Base-by-base conservation (phyloP, 2,113 vertebrate species). In the Cyprinus carpio region DNA sequence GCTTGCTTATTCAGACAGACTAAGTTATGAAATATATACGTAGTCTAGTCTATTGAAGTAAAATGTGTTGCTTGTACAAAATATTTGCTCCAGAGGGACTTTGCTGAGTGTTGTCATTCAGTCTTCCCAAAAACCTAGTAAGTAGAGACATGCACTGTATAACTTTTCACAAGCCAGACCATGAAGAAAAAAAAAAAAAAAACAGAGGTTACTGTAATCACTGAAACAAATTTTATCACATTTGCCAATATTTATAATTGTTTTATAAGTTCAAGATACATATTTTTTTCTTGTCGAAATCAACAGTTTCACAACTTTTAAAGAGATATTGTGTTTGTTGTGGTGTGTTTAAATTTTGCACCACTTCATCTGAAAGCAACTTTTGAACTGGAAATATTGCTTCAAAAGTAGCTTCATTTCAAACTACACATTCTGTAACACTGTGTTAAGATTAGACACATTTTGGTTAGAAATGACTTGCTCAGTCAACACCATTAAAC, bases 61-160 rank as follows among this genome's bases (percentile, higher is more conserved):
- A 78, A 75, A 71, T 27, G 12, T 71, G 82, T 69, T 87, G 69
- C 86, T 62, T 76, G 82, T 84, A 81, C 78, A 87, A 84, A 87
- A 81, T 82, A 87, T 78, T 78, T 40, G 76, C 62, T 58, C 72
- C 27, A 67, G 76, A 82, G 40, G 8, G 65, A 87, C 71, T n/a
- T n/a, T n/a, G n/a, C n/a, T n/a, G n/a, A n/a, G 82, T 67, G 74
- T 85, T 81, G 77, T 86, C 51, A 56, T 81, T 81, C 76, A 69
- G 85, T 84, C 84, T 84, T 84, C 82, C 82, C 37, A 67, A 78
- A 60, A 60, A 80, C 34, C 25, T 29, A 80, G 13, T 51, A 69
- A 40, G 34, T 67, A 67, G 40, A 87, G 77, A 81, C 87, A 88
- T 88, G 85, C 87, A 88, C 81, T 62, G 75, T 34, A 88, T 74